Percentiles rank a stretch among this genome's conserved stretches.
These are phyloP conservation scores for Neomonachus schauinslandi DNA, from an alignment of 2,113 vertebrate species.

Conservation along the genomic window DNA sequence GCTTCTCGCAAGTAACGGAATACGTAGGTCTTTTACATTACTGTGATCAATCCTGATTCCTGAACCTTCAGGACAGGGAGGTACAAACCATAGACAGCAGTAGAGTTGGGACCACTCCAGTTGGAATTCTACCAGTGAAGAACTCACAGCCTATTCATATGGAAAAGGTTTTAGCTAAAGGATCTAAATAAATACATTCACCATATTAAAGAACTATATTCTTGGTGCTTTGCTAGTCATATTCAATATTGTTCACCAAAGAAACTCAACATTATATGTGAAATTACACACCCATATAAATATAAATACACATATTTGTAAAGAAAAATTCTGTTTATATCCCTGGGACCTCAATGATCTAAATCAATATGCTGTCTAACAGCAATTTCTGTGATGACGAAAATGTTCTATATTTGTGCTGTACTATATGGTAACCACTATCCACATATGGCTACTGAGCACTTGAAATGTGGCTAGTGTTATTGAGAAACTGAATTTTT, in stretches of 20 bases:
- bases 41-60: background rate
- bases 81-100: background rate
- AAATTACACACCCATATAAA: background rate
- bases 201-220: conserved; percentile 34
- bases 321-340: conserved; percentile 18
- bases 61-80: background rate
- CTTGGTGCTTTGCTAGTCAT: background rate
- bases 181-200: background rate
- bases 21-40: background rate
- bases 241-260: conserved; percentile 1
- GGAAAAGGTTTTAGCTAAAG: conserved; percentile 8
- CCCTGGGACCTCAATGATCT: background rate
- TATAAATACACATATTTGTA: background rate
- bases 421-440: background rate
- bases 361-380: background rate
- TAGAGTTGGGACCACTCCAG: background rate
- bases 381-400: conserved; percentile 27
- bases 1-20: background rate
- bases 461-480: background rate
- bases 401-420: background rate
- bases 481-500: conserved; percentile 17
- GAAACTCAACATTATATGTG: background rate
- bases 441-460: background rate
- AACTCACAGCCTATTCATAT: background rate
- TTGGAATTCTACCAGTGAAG: background rate